Evolutionary conservation across 2,797 vertebrate genomes (phyloP).

Genomic region (Cyclopterus lumpus): DNA sequence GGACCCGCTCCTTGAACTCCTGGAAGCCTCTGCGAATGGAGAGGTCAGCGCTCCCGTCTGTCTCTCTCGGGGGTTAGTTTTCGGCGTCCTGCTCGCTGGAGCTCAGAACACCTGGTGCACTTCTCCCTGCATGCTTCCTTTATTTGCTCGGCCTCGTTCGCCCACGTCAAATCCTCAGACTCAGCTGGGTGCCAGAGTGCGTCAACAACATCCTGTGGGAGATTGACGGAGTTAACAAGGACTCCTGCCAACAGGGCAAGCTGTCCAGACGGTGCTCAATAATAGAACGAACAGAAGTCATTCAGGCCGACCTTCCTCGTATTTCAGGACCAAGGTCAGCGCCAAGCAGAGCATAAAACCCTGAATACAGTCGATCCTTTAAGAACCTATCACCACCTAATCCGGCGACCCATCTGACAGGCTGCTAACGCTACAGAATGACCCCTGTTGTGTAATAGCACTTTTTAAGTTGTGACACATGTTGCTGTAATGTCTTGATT

Average conservation of each 20-base stretch:
- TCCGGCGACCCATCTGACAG: background rate
- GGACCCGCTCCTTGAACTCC: conserved; percentile 1
- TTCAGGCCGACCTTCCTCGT: conserved; percentile 8
- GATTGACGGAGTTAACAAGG: conserved; percentile 32
- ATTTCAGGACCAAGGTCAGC: conserved; percentile 50
- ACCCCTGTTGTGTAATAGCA: background rate
- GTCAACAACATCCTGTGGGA: conserved; percentile 57
- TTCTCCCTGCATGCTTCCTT: conserved; percentile 29
- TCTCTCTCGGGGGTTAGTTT: background rate
- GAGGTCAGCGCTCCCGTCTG: background rate
- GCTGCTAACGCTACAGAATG: background rate
- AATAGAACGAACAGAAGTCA: conserved; percentile 34
- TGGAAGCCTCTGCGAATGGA: conserved; percentile 2
- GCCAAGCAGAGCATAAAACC: background rate
- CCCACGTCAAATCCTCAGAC: conserved; percentile 69
- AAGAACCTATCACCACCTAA: background rate
- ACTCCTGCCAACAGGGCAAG: conserved; percentile 25
- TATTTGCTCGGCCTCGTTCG: conserved; percentile 47
- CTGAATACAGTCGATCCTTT: background rate
- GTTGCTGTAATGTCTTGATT: background rate
- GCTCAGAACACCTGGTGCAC: conserved; percentile 33
- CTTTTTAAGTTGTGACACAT: background rate
- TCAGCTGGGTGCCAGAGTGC: conserved; percentile 47
- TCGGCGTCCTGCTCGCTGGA: background rate
- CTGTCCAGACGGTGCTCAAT: conserved; percentile 28